phyloP scores from a whole-genome alignment of 92 coral and sea anemone species.

The Epizoanthus ramosus region DNA sequence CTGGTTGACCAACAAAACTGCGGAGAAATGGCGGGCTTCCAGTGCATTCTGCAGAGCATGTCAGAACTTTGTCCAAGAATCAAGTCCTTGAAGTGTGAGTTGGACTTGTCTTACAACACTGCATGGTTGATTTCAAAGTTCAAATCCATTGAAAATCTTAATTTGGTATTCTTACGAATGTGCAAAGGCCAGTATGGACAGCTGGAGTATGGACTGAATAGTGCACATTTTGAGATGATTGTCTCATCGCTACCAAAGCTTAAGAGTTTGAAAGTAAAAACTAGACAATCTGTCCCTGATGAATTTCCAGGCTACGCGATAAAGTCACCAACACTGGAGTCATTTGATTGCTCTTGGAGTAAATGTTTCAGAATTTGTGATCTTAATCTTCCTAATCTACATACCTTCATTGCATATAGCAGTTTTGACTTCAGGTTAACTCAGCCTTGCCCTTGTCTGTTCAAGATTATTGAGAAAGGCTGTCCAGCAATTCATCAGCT shows the following conservation, averaged over 20 bases:
- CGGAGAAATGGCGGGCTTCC: conserved; percentile 28
- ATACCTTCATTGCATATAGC: conserved; percentile 53
- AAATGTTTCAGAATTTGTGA: conserved; percentile 54
- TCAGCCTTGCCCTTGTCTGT: conserved; percentile 55
- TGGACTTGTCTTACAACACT: conserved; percentile 52
- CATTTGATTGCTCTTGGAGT: conserved; percentile 56
- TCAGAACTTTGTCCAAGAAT: conserved; percentile 31
- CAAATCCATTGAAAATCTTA: conserved; percentile 48
- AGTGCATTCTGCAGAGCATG: conserved; percentile 37
- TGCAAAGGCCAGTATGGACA: not conserved
- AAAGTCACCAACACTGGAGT: conserved; percentile 59
- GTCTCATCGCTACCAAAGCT: conserved; percentile 52
- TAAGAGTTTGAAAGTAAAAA: conserved; percentile 55
- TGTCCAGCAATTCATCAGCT: conserved; percentile 62
- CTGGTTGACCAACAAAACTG: not conserved
- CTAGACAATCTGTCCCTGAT: conserved; percentile 36
- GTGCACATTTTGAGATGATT: conserved; percentile 39
- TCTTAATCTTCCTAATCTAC: conserved; percentile 59
- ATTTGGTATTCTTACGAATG: conserved; percentile 37
- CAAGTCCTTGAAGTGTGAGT: conserved; percentile 53
- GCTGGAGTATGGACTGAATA: not conserved
- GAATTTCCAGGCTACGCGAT: conserved; percentile 51
- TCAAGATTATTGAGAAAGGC: conserved; percentile 53
- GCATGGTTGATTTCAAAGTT: conserved; percentile 53
- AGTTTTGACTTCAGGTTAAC: conserved; percentile 26